Conservation (phyloP, 2,797 vertebrate genomes). For the Hippoglossus hippoglossus region DNA sequence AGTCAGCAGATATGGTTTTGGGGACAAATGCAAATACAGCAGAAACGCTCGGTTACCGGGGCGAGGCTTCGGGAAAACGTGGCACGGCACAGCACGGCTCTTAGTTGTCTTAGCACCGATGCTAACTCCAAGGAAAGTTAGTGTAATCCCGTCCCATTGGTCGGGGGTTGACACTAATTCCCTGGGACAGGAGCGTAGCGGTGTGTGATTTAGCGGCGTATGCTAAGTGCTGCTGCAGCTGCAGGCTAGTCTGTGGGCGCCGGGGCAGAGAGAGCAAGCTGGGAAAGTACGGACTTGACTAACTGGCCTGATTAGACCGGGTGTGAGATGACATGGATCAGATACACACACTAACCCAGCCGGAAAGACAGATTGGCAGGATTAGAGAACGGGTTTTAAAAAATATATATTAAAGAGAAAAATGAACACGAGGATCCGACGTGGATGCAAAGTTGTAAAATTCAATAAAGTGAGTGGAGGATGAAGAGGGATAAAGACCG, state of each 20-base stretch:
- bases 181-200: conserved; percentile 76
- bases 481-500: conserved; percentile 45
- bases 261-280: conserved; percentile 72
- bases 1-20: conserved; percentile 39
- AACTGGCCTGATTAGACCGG: conserved; percentile 79
- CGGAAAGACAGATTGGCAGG: conserved; percentile 60
- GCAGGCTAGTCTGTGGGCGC: conserved; percentile 77
- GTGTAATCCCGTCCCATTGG: conserved; percentile 67
- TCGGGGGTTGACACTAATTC: conserved; percentile 70
- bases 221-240: conserved; percentile 81
- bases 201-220: conserved; percentile 79
- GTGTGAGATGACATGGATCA: conserved; percentile 81
- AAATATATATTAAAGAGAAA: conserved; percentile 5
- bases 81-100: conserved; percentile 23
- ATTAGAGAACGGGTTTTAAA: conserved; percentile 33
- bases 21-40: conserved; percentile 49
- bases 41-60: conserved; percentile 34
- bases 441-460: conserved; percentile 20
- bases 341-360: conserved; percentile 62
- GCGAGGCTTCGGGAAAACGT: too few species aligned
- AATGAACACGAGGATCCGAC: conserved; percentile 31
- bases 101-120: conserved; percentile 59
- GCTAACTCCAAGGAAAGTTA: conserved; percentile 74
- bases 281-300: conserved; percentile 73
- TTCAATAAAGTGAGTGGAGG: not conserved